Evolutionary conservation across 1,140 invertebrate genomes (phyloP).

Genomic region (Rhynchophorus ferrugineus): DNA sequence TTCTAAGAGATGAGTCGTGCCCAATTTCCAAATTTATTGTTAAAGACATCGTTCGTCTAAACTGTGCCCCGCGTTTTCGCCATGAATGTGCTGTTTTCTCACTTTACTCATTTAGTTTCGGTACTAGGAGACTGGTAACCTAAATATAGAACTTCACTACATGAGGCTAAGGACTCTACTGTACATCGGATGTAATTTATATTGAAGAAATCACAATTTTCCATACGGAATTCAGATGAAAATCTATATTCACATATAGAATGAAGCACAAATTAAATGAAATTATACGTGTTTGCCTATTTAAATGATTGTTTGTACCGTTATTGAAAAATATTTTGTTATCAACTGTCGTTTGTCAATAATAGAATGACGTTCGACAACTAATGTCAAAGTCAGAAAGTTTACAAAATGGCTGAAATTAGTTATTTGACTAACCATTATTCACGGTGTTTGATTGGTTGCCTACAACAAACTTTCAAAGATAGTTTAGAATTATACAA

Average conservation of each 20-base stretch:
- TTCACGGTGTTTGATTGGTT: neutral
- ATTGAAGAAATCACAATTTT: neutral
- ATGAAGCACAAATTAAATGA: neutral
- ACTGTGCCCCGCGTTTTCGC: slow-evolving; percentile 17
- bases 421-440: too few species aligned
- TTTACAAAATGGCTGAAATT: too few species aligned
- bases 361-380: neutral
- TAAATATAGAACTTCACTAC: slow-evolving; percentile 27
- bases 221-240: neutral
- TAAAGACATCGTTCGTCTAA: slow-evolving; percentile 52
- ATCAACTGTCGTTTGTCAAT: slow-evolving; percentile 12
- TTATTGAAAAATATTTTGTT: slow-evolving; percentile 1
- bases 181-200: neutral
- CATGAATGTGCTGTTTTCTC: slow-evolving; percentile 16
- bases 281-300: neutral
- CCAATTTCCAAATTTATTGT: slow-evolving; percentile 87
- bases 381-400: neutral
- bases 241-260: neutral
- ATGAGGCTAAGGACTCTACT: slow-evolving; percentile 6
- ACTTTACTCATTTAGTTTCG: slow-evolving; percentile 12
- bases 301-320: slow-evolving; percentile 2
- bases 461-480: neutral
- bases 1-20: slow-evolving; percentile 72
- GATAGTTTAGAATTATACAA: too few species aligned
- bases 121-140: slow-evolving; percentile 16